Base-by-base conservation (phyloP, 2,797 vertebrate species). In the Neosilurus mollespiculum region DNA sequence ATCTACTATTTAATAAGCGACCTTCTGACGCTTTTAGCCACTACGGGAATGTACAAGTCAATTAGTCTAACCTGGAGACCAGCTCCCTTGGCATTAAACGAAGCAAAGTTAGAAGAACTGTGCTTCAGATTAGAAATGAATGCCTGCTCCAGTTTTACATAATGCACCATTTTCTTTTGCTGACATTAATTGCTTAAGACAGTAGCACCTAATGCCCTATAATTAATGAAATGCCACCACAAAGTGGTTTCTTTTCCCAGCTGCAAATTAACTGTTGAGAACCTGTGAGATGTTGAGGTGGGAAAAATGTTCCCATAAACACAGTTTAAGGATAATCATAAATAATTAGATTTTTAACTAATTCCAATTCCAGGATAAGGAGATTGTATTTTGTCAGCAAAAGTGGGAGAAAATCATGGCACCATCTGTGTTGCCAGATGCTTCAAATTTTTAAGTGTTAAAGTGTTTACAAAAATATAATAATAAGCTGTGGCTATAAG, bases 31-130 rank as follows among this genome's bases (percentile, higher is more conserved):
- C 86, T 81, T 81, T 91, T 65, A 84, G 71, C 84, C 86, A 83
- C 87, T 87, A 65, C 71, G 80, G 87, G 85, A 88, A 88, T 81
- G 83, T 86, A 85, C 58, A 80, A 88, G 87, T 90, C 86, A 88
- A 83, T 91, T 89, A 90, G 81, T 69, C 70, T 20, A 22, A 81
- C 86, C 87, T 77, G 82, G 86, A 85, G 78, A 80, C 51, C 69
- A 37, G 43, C 61, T 61, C 37, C 76, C 69, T 81, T 37, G 3
- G 59, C 79, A 62, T 67, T 75, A 82, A 89, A 56, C 86, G 80
- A 88, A 59, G 30, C 73, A 22, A 61, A 88, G 84, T 83, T 61
- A 61, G 69, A 85, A 75, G 65, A 84, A 49, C 37, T 67, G 53
- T 75, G 26, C 11, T 67, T 59, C 61, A 62, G 75, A 72, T 62